Evolutionary conservation across 2,113 vertebrate species (phyloP).

Genomic region (Thermophis baileyi): DNA sequence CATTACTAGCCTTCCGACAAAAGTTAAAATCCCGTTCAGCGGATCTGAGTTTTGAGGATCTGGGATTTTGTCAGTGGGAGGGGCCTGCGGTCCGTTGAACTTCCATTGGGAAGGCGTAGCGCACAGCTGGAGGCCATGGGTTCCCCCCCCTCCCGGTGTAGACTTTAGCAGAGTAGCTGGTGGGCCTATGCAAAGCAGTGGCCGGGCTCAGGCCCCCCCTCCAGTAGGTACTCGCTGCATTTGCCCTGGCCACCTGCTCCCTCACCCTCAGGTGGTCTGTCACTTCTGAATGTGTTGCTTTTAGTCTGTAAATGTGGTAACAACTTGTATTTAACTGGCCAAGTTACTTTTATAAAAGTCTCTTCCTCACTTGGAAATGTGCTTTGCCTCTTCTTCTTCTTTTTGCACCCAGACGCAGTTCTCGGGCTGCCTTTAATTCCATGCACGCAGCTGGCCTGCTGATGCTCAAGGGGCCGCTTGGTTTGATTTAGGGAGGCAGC

Average conservation of each 20-base stretch:
- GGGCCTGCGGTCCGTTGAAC: background rate
- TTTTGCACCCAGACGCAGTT: background rate
- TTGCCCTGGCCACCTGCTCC: background rate
- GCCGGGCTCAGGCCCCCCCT: background rate
- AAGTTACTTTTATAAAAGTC: background rate
- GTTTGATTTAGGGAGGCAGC: background rate
- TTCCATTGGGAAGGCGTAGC: background rate
- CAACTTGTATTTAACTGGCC: background rate
- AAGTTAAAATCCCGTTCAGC: background rate
- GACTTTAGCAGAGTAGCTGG: background rate
- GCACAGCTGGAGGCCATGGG: background rate
- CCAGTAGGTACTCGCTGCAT: background rate
- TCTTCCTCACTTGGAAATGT: rapidly evolving
- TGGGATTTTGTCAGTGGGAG: background rate
- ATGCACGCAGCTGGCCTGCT: rapidly evolving
- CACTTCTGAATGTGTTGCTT: rapidly evolving
- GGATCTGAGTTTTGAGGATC: background rate
- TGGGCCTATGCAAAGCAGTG: background rate
- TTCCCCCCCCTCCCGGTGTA: background rate
- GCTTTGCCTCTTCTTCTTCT: rapidly evolving
- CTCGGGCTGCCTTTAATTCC: background rate
- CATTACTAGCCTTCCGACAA: background rate
- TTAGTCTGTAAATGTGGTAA: background rate
- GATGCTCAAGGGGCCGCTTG: background rate
- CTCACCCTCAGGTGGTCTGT: background rate